Base-by-base conservation (phyloP, 2,888 invertebrate species). In the Andrena trimmerana region DNA sequence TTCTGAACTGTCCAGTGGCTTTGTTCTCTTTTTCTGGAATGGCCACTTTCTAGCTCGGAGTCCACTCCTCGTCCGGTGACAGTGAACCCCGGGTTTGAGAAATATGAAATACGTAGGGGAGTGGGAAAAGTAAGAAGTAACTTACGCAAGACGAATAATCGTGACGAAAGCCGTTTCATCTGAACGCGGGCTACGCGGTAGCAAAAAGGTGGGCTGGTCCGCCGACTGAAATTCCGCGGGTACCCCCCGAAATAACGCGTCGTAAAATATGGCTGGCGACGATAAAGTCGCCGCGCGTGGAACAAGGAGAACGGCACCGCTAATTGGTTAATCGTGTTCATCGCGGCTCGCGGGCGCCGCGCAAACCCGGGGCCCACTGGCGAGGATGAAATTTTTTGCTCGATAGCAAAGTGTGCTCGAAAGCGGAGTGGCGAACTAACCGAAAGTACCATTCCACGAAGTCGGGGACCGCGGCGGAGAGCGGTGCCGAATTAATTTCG, bases 261-360 rank as follows among this genome's bases (percentile, higher is more conserved):
- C 82, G 82, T 81, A 70, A 83, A 82, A 59, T 78, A 67, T 67
- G 31, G 60, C 52, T 42, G 27, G 48, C 27, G 65, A 60, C 81
- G 81, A 83, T 83, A 84, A 79, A 79, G 71, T 83, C 71, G 73
- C 69, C 57, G 59, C 69, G 65, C 62, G 62, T 72, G 48, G 71
- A 79, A 83, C 81, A 82, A 84, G 86, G 75, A 79, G 79, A 75
- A 78, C 81, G 68, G 83, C 70, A 82, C 78, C 75, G 79, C 86
- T 88, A 88, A 88, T 88, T 88, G 88, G 85, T 88, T 88, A 88
- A 88, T 88, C 88, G 85, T 85, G 86, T 86, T 85, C 83, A 88
- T 88, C 85, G 88, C 75, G 50, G 80, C 24, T 57, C 80, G 74
- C 63, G 50, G 76, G 66, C 60, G 52, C 48, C 71, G 81, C 65